Base-by-base conservation (phyloP, 1,140 invertebrate genomes). In the Lanistes nyassanus region DNA sequence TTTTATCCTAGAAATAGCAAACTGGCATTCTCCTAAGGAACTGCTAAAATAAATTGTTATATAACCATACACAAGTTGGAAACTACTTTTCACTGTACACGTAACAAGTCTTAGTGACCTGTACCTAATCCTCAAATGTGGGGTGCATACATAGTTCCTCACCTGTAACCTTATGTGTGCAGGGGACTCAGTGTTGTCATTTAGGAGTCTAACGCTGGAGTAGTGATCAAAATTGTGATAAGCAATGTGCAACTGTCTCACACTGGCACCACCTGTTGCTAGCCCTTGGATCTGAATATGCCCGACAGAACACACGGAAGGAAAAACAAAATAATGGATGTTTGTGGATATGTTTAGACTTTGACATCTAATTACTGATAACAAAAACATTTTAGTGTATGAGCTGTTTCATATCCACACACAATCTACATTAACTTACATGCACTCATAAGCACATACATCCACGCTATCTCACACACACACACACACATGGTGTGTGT, bases 201-300 rank as follows among this genome's bases (percentile, higher is more conserved):
- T 81, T 31, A 87, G 39, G 71, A 82, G 85, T 29, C 90, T 71
- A 1, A 91, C 87, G 78, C 89, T 90, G 74, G 89, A 90, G 79
- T 91, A 91, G 80, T 91, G 90, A 80, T 91, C 90, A 16, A 90
- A 91, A 81, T 91, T 91, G 78, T 92, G 91, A 81, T 92, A 92
- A 16, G 90, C 88, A 39, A 91, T 89, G 81, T 91, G 91, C 29
- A 91, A 80, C 80, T 91, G 88, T 64, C 79, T 78, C 36, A 78
- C 67, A 31, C 82, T 81, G 16, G 66, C 65, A 34, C 70, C 78
- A 31, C n/a, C 47, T 3, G 34, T 74, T 31, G 70, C 29, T 23
- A 74, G 71, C 23, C 87, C 86, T 31, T 84, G 82, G 13, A 87
- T 87, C 86, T 87, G 71, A 39, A 82, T 76, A 36, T 64, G 19